A percentile compares a stretch with the other conserved stretches of the same genome.
These are phyloP conservation scores for Orthochromis indermauri DNA, from an alignment of 2,113 vertebrate genomes.

Conservation along the genomic window DNA sequence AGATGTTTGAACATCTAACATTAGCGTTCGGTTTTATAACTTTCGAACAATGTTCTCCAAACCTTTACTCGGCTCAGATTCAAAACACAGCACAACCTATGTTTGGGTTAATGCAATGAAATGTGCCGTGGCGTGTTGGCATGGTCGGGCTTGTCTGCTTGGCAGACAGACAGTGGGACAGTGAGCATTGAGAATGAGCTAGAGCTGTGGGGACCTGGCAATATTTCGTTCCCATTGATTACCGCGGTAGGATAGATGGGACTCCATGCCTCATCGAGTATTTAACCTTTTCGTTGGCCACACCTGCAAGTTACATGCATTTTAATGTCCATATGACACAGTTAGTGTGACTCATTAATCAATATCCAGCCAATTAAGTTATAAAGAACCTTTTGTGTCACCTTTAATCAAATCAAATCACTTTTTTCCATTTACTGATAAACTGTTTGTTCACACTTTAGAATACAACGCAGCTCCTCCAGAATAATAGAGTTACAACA, in stretches of 20 bases:
- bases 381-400: background rate
- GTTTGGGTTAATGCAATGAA: conserved; percentile 23
- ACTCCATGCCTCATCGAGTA: background rate
- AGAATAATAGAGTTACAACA: background rate
- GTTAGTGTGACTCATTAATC: background rate
- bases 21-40: background rate
- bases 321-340: background rate
- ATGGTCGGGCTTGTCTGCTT: background rate
- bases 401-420: background rate
- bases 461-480: background rate
- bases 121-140: conserved; percentile 20
- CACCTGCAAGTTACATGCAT: background rate
- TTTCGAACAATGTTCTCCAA: background rate
- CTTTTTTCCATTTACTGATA: background rate
- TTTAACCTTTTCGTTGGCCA: background rate
- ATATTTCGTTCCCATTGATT: conserved; percentile 5
- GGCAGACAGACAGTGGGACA: conserved; percentile 27
- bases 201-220: conserved; percentile 16
- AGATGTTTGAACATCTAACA: conserved; percentile 17
- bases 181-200: conserved; percentile 20
- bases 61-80: background rate
- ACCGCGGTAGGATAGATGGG: background rate
- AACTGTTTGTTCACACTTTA: background rate
- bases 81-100: background rate
- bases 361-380: background rate